Percentiles rank a stretch among this genome's conserved stretches.
Conservation (phyloP, 23 tunicate species). For the Trididemnum miniatum region DNA sequence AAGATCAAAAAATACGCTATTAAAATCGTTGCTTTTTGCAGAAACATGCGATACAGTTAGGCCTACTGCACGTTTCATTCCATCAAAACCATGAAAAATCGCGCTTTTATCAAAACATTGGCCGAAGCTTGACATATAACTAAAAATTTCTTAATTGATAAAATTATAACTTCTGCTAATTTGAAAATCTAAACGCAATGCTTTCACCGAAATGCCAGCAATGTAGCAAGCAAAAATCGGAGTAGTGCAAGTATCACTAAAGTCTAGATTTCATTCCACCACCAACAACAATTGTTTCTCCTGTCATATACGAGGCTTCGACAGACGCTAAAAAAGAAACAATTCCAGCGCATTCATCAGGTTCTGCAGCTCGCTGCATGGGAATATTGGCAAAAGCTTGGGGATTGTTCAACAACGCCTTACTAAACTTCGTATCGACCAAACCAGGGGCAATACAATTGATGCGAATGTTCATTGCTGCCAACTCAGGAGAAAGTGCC, state of each 20-base stretch:
- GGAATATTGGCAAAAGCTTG: slow-evolving; percentile 23
- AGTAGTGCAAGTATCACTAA: slow-evolving; percentile 9
- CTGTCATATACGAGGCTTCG: slow-evolving; percentile 85
- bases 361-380: slow-evolving; percentile 46
- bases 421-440: slow-evolving; percentile 79
- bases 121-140: no score
- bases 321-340: slow-evolving; percentile 70
- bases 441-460: slow-evolving; percentile 89
- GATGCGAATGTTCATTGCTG: slow-evolving; percentile 57
- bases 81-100: no score
- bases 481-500: slow-evolving; percentile 69
- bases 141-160: no score
- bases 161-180: no score
- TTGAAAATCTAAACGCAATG: no score
- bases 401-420: slow-evolving; percentile 50
- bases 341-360: slow-evolving; percentile 72
- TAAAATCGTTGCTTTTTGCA: no score
- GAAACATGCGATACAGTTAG: no score
- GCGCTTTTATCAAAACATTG: no score
- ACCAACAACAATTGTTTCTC: slow-evolving; percentile 77
- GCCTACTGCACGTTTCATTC: no score
- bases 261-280: slow-evolving; percentile 82
- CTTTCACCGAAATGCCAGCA: no score
- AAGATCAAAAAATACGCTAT: no score
- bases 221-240: no score